Evolutionary conservation across 2,888 invertebrate genomes (phyloP), one percentile per base, ranked within the genome.

Genomic region (Gymnosoma rotundatum): DNA sequence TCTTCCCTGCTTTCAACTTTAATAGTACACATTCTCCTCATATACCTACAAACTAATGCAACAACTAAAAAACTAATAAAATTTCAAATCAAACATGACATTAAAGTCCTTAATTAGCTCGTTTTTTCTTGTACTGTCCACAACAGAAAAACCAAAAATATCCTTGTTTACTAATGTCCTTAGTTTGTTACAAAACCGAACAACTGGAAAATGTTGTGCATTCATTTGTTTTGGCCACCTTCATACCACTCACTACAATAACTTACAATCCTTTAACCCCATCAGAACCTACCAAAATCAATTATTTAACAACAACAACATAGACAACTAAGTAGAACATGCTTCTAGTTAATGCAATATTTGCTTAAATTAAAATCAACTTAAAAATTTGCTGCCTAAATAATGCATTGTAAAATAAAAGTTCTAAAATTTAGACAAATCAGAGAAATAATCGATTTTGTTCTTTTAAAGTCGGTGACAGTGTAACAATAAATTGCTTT

Each of bases 131-230:
- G 45, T 48, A n/a, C 45, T 48, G 16, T 48, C 16, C 45, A 48
- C n/a, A 14, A 14, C n/a, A 25, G 6, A 21, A 25, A 63, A 60
- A 63, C 45, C 25, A 25, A 25, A 25, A 25, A 25, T 25, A 32
- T 73, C 54, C 73, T 64, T 56, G 56, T 61, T n/a, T 21, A n/a
- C 21, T 16, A 25, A 64, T 60, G 66, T 81, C n/a, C 64, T 50
- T 36, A 70, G 54, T 70, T 18, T 50, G 56, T 75, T 67, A 25
- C 50, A 45, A 67, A 38, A 67, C 32, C 78, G 42, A 67, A 56
- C 69, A 54, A 61, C 32, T 16, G 42, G 8, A 75, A 58, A 64
- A 25, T 42, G 21, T 58, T 50, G 42, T 70, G 36, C 58, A 48
- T 21, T 70, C 36, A 38, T 56, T 72, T 18, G 48, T 70, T 54